Evolutionary conservation across 2,888 invertebrate genomes (phyloP), one percentile per base, ranked within the genome.

Genomic region (Harpalus rufipes): DNA sequence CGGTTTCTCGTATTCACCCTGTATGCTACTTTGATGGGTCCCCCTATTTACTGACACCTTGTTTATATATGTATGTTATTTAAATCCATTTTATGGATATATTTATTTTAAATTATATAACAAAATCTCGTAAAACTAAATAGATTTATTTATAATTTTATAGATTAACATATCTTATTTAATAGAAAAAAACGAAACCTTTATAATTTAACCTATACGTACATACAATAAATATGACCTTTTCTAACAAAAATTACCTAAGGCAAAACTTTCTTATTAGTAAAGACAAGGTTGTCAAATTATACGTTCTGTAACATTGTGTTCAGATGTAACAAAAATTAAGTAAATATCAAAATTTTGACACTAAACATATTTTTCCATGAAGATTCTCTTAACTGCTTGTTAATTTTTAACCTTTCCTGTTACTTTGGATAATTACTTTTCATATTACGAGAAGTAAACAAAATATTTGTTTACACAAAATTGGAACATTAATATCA

Each of bases 251-350:
- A 78, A 74, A 76, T 14, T 7, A 21, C 78, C 78, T 78, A 18
- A 25, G 78, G 58, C 58, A 78, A 78, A 76, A 78, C 59, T 78
- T 78, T 78, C 78, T 78, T 78, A 39, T 78, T 32, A 78, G 21
- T 51, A 68, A 68, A 74, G 72, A 74, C 72, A 74, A 74, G 72
- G 72, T 44, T 74, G 18, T 51, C 44, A 74, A 74, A 74, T 74
- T 74, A 74, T 8, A 51, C 5, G 44, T 74, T 74, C 8, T n/a
- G 6, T 32, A 32, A 32, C 32, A 32, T 32, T 68, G 16, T 63
- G 59, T 8, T 16, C 2, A 8, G 59, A 16, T 63, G 21, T n/a
- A 65, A 39, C 14, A 39, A 14, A 32, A 68, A 68, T 68, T 32
- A 3, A 32, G n/a, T 44, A 74, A 74, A 74, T 74, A 74, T 44